Evolutionary conservation across 2,888 invertebrate genomes (phyloP).

Genomic region (Agrochola circellaris): DNA sequence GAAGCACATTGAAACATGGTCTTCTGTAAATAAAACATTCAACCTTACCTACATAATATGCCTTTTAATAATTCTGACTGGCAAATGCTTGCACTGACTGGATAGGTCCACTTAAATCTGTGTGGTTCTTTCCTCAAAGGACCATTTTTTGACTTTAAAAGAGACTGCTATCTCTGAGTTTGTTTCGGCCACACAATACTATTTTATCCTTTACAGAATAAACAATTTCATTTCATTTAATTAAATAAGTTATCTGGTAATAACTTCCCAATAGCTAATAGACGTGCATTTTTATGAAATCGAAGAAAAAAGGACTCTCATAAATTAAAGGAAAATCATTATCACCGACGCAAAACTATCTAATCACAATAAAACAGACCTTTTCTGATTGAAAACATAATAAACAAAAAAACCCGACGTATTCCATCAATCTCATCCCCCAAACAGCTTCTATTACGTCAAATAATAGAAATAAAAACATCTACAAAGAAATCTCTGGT

Average conservation of each 20-base stretch:
- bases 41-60: background rate
- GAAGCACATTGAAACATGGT: background rate
- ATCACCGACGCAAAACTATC: background rate
- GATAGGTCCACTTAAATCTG: no score
- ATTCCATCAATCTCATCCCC: background rate
- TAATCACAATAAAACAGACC: background rate
- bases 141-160: no score
- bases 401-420: background rate
- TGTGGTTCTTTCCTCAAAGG: no score
- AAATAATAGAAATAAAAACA: slow-evolving; percentile 51
- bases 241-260: no score
- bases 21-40: background rate
- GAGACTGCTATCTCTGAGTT: no score
- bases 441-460: slow-evolving; percentile 6
- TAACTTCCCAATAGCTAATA: background rate
- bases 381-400: background rate
- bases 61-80: no score
- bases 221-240: no score
- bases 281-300: background rate
- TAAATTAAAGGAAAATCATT: background rate
- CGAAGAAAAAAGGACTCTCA: background rate
- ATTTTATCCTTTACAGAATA: no score
- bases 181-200: no score
- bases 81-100: no score
- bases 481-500: slow-evolving; percentile 46